These are phyloP conservation scores for Hesperia comma DNA, from an alignment of 2,888 invertebrate species.

Conservation along the genomic window DNA sequence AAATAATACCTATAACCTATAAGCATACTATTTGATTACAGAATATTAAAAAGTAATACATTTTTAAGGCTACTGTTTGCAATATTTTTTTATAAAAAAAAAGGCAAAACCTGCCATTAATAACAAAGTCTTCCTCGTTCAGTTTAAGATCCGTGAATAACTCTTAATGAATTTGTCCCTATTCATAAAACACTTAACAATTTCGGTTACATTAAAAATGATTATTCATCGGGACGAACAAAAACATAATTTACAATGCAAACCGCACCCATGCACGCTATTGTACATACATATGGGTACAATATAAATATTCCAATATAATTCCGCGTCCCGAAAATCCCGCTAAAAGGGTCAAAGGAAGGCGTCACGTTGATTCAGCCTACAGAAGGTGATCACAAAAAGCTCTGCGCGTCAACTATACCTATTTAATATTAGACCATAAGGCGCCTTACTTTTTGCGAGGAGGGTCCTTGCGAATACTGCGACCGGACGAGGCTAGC, in stretches of 20 bases:
- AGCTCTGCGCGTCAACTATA: conserved; percentile 69
- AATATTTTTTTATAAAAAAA: background rate
- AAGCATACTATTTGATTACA: too few species aligned
- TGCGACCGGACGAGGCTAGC: conserved; percentile 19
- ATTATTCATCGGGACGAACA: conserved; percentile 28
- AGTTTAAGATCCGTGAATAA: background rate
- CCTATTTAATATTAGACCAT: conserved; percentile 82
- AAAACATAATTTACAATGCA: conserved; percentile 37
- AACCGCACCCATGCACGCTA: conserved; percentile 47
- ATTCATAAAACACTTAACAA: background rate
- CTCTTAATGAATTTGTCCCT: background rate
- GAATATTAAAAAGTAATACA: too few species aligned
- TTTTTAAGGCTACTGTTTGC: background rate
- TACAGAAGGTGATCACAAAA: conserved; percentile 60
- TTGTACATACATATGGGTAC: conserved; percentile 17
- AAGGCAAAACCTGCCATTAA: background rate
- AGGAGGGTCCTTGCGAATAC: conserved; percentile 11
- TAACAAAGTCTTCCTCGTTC: background rate
- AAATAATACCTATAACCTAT: too few species aligned
- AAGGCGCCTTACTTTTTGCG: conserved; percentile 56
- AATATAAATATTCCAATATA: conserved; percentile 43
- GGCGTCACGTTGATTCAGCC: conserved; percentile 59
- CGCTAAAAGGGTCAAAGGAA: conserved; percentile 79
- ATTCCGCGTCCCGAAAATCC: conserved; percentile 59
- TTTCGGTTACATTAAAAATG: conserved; percentile 13